These are phyloP conservation scores for Sabatieria punctata DNA, from an alignment of 2,888 invertebrate genomes.

Conservation along the genomic window DNA sequence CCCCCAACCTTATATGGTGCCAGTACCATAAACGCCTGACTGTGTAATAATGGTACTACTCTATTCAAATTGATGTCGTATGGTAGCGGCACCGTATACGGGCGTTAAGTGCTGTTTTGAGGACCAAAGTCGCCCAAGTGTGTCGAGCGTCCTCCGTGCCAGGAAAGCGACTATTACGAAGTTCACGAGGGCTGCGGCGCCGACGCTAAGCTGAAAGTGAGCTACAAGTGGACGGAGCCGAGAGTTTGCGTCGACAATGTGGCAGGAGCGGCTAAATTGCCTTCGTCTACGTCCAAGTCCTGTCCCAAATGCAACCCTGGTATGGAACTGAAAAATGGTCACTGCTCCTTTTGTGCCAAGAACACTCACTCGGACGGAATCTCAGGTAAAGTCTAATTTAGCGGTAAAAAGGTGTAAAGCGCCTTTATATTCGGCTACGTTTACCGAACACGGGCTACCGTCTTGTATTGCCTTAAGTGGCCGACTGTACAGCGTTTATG, in stretches of 20 bases:
- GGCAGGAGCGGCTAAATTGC: conserved; percentile 34
- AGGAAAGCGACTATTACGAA: conserved; percentile 39
- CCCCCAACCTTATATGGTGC: too few species aligned
- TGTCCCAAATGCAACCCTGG: conserved; percentile 44
- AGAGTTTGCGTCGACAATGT: conserved; percentile 39
- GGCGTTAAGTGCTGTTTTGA: too few species aligned
- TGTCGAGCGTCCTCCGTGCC: conserved; percentile 37
- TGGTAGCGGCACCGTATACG: too few species aligned
- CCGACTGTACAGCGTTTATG: conserved; percentile 1
- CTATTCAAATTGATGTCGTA: background rate
- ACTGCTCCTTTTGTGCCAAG: conserved; percentile 39
- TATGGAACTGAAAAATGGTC: conserved; percentile 35
- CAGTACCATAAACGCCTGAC: too few species aligned
- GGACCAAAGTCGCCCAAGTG: conserved; percentile 38
- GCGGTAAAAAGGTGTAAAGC: too few species aligned
- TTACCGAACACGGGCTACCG: too few species aligned
- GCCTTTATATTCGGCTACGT: too few species aligned
- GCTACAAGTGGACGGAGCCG: conserved; percentile 41
- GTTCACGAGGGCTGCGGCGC: conserved; percentile 38
- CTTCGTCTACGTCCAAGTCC: conserved; percentile 25
- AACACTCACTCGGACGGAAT: conserved; percentile 37
- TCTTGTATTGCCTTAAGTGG: too few species aligned
- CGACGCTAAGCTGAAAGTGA: conserved; percentile 32
- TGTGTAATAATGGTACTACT: too few species aligned
- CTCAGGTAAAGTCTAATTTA: conserved; percentile 13